A percentile compares a stretch with the other conserved stretches of the same genome.
phyloP scores from a whole-genome alignment of 2,888 invertebrate genomes.

The Cremastinae sp. region DNA sequence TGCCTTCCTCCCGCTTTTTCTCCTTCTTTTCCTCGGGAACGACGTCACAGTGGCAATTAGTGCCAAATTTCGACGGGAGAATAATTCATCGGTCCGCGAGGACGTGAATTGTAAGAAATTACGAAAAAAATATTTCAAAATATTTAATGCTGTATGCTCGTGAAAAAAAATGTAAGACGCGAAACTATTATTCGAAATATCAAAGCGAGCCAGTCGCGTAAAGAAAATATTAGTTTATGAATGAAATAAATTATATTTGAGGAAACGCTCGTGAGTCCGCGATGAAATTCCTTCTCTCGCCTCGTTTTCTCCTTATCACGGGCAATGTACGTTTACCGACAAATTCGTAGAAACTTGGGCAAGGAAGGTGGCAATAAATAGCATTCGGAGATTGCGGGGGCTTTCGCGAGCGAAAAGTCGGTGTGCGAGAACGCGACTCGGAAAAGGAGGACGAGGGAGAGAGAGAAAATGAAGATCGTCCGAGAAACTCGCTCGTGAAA shows the following conservation, averaged over 20 bases:
- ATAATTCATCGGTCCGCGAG: slow-evolving; percentile 17
- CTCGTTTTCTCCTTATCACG: slow-evolving; percentile 5
- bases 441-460: slow-evolving; percentile 20
- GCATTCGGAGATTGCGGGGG: slow-evolving; percentile 27
- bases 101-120: slow-evolving; percentile 2
- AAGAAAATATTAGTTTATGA: too few species aligned
- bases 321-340: slow-evolving; percentile 1
- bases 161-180: not conserved
- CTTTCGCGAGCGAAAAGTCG: slow-evolving; percentile 30
- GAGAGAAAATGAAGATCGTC: slow-evolving; percentile 26
- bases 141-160: too few species aligned
- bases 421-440: not conserved
- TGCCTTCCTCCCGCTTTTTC: slow-evolving; percentile 1
- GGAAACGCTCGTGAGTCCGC: slow-evolving; percentile 7
- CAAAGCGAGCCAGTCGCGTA: slow-evolving; percentile 4
- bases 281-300: slow-evolving; percentile 3
- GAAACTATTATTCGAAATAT: too few species aligned
- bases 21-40: slow-evolving; percentile 16
- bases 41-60: slow-evolving; percentile 39
- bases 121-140: not conserved
- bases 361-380: slow-evolving; percentile 49
- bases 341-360: slow-evolving; percentile 40
- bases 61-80: slow-evolving; percentile 30
- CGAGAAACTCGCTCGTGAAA: slow-evolving; percentile 5
- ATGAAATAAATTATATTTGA: not conserved